Percentiles rank a stretch among this genome's conserved stretches.
Conservation (phyloP, 2,797 vertebrate genomes). For the Acomys russatus region DNA sequence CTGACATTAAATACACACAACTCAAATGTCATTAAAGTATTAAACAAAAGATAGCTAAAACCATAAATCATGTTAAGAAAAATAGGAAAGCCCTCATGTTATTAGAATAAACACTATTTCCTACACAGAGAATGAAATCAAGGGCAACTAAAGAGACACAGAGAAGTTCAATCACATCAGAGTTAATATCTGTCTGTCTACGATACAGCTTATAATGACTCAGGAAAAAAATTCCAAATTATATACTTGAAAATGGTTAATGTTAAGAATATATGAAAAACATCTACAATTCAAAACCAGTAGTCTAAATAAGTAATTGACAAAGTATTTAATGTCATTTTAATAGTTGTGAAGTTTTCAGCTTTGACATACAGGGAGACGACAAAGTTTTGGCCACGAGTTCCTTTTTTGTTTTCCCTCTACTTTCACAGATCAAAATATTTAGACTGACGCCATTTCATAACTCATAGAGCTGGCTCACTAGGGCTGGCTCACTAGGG, state of each 20-base stretch:
- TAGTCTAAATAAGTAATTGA: background rate
- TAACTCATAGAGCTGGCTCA: background rate
- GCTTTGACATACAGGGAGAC: background rate
- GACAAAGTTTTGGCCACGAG: background rate
- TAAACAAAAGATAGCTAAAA: background rate
- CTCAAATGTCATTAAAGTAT: background rate
- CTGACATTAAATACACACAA: background rate
- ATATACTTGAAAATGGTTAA: background rate
- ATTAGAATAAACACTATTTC: background rate
- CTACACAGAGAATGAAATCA: background rate
- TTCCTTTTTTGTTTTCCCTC: background rate
- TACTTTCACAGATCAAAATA: background rate
- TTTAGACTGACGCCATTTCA: background rate
- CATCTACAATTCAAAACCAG: background rate
- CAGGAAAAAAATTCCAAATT: background rate
- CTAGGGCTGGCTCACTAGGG: background rate
- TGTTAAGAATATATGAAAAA: background rate
- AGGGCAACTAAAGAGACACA: background rate
- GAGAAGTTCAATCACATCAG: background rate
- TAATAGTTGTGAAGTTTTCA: conserved; percentile 1
- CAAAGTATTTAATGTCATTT: background rate
- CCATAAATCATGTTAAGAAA: background rate
- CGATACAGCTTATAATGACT: background rate
- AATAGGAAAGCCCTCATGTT: background rate
- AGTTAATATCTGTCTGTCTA: background rate